Conservation (phyloP, 2,113 vertebrate species). For the Urocynchramus pylzowi region DNA sequence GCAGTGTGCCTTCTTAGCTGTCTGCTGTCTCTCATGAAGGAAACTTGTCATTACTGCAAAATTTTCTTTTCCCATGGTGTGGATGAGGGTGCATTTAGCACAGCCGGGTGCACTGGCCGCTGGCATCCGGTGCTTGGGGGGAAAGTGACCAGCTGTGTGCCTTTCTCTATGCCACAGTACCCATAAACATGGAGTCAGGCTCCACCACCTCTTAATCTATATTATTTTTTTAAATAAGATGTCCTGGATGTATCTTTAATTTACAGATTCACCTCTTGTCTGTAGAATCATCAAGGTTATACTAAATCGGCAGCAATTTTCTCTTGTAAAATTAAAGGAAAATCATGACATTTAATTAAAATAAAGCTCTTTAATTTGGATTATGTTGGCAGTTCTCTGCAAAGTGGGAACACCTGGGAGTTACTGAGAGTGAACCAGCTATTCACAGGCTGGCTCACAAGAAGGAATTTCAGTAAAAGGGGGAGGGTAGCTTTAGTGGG, state of each 20-base stretch:
- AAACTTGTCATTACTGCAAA: background rate
- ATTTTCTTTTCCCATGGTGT: background rate
- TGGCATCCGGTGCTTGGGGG: background rate
- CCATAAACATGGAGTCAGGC: background rate
- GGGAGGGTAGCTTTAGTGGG: background rate
- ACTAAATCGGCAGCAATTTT: slow-evolving; percentile 72
- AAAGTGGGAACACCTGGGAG: slow-evolving; percentile 38
- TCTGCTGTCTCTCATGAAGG: background rate
- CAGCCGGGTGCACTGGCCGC: accelerated
- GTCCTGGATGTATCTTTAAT: background rate
- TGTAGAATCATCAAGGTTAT: slow-evolving; percentile 63
- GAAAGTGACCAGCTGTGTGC: background rate
- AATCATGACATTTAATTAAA: slow-evolving; percentile 88
- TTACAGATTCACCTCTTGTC: slow-evolving; percentile 46
- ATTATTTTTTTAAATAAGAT: background rate
- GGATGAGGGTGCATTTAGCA: background rate
- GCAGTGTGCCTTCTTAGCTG: background rate
- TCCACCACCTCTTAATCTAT: background rate
- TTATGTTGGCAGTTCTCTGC: slow-evolving; percentile 50
- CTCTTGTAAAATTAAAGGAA: slow-evolving; percentile 72
- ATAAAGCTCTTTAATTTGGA: slow-evolving; percentile 78
- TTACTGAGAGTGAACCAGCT: slow-evolving; percentile 59
- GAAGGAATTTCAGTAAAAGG: background rate
- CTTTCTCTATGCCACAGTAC: background rate
- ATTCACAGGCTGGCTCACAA: background rate